phyloP scores from a whole-genome alignment of 2,113 vertebrate genomes.

The Dasyurus viverrinus region DNA sequence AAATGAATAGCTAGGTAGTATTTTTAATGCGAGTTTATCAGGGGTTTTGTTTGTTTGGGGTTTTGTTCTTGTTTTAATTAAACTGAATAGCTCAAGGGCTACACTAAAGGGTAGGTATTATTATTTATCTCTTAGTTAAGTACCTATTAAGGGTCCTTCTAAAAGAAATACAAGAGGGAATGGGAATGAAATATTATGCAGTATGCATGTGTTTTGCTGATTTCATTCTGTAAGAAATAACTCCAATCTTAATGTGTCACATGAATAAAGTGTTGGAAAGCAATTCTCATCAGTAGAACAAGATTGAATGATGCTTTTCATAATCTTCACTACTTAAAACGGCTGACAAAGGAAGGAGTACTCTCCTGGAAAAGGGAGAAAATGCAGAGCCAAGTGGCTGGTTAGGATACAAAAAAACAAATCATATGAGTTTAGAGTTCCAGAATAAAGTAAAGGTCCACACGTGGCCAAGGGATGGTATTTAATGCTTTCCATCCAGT shows the following conservation, averaged over 20 bases:
- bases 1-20: neutral
- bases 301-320: slow-evolving; percentile 5
- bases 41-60: too few relatives aligned
- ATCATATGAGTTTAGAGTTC: neutral
- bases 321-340: slow-evolving; percentile 19
- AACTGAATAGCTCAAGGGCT: neutral
- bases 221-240: slow-evolving; percentile 12
- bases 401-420: slow-evolving; percentile 22
- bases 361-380: neutral
- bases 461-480: neutral
- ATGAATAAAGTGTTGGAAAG: slow-evolving; percentile 25
- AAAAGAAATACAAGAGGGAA: neutral
- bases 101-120: neutral
- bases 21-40: neutral
- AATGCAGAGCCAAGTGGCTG: neutral
- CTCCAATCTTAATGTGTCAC: slow-evolving; percentile 11
- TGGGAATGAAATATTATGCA: neutral
- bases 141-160: neutral
- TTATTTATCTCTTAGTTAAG: neutral
- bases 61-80: neutral
- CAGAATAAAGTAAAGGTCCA: neutral
- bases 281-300: neutral
- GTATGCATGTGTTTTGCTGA: neutral
- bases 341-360: neutral
- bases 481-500: neutral